Evolutionary conservation across 2,113 vertebrate genomes (phyloP), one percentile per base, ranked within the genome.

Genomic region (Eira barbara): DNA sequence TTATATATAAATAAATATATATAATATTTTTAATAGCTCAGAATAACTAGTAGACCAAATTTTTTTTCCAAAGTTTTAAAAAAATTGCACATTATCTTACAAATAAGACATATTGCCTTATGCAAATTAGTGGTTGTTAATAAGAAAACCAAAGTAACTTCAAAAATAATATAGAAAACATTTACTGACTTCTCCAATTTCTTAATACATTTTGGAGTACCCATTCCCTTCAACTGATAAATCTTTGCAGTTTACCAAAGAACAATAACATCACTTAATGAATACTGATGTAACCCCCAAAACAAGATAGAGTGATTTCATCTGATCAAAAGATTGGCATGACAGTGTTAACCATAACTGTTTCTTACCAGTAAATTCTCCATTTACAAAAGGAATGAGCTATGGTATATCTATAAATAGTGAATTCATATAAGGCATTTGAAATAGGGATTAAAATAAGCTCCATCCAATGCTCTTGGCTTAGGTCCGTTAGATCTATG

Each of bases 131-230:
- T 69, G 49, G 55, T 67, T 95, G 2, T 61, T 94, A 71, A 92
- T 92, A 52, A 92, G 63, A 91, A 93, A 69, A 79, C 63, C 8
- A 88, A 86, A 81, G 20, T 82, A 87, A 86, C 45, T 88, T 96
- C 83, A 55, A 73, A 91, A 90, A 73, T 10, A 81, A 42, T 42
- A 23, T 49, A 74, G 52, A 57, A 86, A 94, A 89, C 18, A 80
- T 18, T 80, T 73, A 81, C 34, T 76, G 15, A 86, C 39, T 21
- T 71, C 52, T 91, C 59, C 89, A 17, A 79, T 90, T 86, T 92
- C 34, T 85, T 47, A 92, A 78, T 94, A 27, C 34, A 29, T 31
- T 71, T 95, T 94, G 61, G 78, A 69, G 39, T 91, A 61, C 29
- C 9, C 2, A 31, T 59, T 83, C 59, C 7, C 71, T 97, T 96